Conservation (phyloP, 2,797 vertebrate genomes). For the Setipinna tenuifilis region DNA sequence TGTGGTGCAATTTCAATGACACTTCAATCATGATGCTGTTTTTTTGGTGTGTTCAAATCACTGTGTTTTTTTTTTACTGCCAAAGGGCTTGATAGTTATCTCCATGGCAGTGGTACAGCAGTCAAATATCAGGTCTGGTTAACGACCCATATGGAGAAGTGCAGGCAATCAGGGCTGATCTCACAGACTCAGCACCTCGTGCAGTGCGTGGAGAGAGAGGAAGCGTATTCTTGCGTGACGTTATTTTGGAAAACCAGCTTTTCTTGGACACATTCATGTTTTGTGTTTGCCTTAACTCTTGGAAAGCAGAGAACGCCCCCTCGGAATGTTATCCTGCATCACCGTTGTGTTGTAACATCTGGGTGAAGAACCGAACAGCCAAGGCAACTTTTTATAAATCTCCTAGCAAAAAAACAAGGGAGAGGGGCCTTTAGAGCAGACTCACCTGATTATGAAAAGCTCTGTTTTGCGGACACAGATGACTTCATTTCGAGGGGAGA, state of each 20-base stretch:
- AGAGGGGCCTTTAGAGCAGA: no score
- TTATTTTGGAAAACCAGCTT: slow-evolving; percentile 33
- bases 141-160: slow-evolving; percentile 38
- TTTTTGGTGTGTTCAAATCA: neutral
- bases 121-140: slow-evolving; percentile 5
- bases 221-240: slow-evolving; percentile 32
- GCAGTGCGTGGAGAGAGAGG: slow-evolving; percentile 20
- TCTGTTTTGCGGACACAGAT: neutral
- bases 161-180: slow-evolving; percentile 20
- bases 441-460: neutral
- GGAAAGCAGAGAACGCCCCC: slow-evolving; percentile 11
- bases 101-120: slow-evolving; percentile 26
- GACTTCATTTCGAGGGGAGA: neutral
- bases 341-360: neutral
- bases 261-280: slow-evolving; percentile 14
- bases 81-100: slow-evolving; percentile 31
- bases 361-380: neutral
- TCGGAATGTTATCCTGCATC: slow-evolving; percentile 52
- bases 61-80: neutral
- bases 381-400: neutral
- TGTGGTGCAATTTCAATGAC: neutral
- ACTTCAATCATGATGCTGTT: neutral
- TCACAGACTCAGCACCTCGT: slow-evolving; percentile 35
- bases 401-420: neutral
- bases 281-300: slow-evolving; percentile 16